Evolutionary conservation across 1,140 invertebrate species (phyloP).

Genomic region (Rhizoglyphus robini): DNA sequence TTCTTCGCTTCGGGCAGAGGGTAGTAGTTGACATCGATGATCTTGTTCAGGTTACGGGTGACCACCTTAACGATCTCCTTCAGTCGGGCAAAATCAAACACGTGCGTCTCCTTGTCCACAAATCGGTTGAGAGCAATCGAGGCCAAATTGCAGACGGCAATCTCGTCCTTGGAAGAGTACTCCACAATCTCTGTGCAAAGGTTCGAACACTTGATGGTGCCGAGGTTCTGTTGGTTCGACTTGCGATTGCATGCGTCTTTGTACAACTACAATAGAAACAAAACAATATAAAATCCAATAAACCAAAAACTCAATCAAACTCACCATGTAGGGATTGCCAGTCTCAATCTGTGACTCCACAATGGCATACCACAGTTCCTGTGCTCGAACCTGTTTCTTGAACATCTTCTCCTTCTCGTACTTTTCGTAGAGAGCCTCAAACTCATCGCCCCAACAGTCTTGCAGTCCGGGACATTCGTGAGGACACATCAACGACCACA

Average conservation of each 20-base stretch:
- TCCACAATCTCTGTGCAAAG: slow-evolving; percentile 95
- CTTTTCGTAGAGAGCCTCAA: slow-evolving; percentile 72
- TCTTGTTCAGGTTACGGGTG: slow-evolving; percentile 86
- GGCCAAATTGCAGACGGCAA: slow-evolving; percentile 95
- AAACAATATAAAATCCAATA: neutral
- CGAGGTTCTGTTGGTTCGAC: slow-evolving; percentile 95
- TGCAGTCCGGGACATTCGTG: slow-evolving; percentile 74
- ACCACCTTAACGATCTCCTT: slow-evolving; percentile 75
- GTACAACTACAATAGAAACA: slow-evolving; percentile 39
- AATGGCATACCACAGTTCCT: slow-evolving; percentile 83
- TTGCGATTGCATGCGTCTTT: slow-evolving; percentile 96
- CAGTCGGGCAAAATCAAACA: slow-evolving; percentile 78
- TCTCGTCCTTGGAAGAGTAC: slow-evolving; percentile 49
- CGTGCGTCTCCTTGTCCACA: slow-evolving; percentile 51
- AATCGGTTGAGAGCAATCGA: slow-evolving; percentile 97
- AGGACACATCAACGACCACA: slow-evolving; percentile 96
- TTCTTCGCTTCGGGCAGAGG: slow-evolving; percentile 66
- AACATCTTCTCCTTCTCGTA: slow-evolving; percentile 73
- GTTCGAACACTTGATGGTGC: slow-evolving; percentile 97
- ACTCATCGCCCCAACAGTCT: slow-evolving; percentile 88
- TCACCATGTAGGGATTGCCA: slow-evolving; percentile 89
- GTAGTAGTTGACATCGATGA: slow-evolving; percentile 95
- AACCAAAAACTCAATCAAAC: neutral
- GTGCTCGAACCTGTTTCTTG: slow-evolving; percentile 63
- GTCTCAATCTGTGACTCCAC: slow-evolving; percentile 94